Evolutionary conservation across 1,140 invertebrate genomes (phyloP).

Genomic region (Heliconius melpomene): DNA sequence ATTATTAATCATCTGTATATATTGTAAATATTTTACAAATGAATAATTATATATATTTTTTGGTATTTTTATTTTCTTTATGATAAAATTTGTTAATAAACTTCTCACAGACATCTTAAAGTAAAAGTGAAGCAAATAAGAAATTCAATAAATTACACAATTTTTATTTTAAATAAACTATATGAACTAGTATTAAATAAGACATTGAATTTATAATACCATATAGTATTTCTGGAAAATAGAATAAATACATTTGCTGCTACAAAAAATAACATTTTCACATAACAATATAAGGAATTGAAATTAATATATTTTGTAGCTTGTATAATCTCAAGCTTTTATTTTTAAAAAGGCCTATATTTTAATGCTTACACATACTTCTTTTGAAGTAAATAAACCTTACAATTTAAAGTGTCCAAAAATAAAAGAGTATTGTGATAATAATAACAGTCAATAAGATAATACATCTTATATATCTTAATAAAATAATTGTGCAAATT

Average conservation of each 20-base stretch:
- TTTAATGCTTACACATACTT: too few relatives aligned
- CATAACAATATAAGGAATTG: too few relatives aligned
- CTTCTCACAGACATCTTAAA: constrained; percentile 22
- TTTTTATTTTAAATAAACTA: constrained; percentile 7
- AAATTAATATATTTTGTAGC: too few relatives aligned
- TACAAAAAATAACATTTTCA: background rate
- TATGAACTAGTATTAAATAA: background rate
- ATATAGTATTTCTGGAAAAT: background rate
- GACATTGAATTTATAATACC: background rate
- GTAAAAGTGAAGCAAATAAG: background rate
- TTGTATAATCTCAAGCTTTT: too few relatives aligned
- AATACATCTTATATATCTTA: background rate
- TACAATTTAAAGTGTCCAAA: background rate
- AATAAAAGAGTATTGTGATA: background rate
- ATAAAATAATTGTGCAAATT: background rate
- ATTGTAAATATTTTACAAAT: constrained; percentile 42
- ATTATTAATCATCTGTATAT: constrained; percentile 39
- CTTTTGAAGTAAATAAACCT: too few relatives aligned
- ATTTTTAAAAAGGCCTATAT: too few relatives aligned
- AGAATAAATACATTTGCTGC: background rate
- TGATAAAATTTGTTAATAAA: too few relatives aligned
- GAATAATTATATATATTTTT: constrained; percentile 23
- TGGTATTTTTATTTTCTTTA: background rate
- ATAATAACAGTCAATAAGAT: background rate
- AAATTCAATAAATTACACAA: background rate